Evolutionary conservation across 2,113 vertebrate species (phyloP).

Genomic region (Ondatra zibethicus): DNA sequence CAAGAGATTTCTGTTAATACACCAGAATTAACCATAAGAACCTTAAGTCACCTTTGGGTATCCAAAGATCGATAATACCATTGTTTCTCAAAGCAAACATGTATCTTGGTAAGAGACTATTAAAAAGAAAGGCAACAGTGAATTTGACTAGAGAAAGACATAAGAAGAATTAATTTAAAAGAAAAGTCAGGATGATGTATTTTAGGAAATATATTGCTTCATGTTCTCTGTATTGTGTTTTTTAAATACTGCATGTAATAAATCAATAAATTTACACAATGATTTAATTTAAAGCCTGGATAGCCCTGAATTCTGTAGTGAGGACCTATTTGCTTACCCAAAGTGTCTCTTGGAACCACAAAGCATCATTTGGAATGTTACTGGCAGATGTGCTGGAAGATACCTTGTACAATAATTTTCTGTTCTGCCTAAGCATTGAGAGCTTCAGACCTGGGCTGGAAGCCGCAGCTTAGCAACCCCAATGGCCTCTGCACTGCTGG

Average conservation of each 20-base stretch:
- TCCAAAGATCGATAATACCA: conserved; percentile 50
- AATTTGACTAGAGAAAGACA: conserved; percentile 1
- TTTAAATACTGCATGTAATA: neutral
- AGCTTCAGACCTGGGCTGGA: conserved; percentile 24
- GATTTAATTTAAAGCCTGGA: neutral
- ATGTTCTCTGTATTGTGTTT: neutral
- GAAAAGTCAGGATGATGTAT: neutral
- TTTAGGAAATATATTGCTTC: neutral
- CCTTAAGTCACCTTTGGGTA: conserved; percentile 35
- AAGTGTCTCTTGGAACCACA: conserved; percentile 12
- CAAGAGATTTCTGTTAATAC: conserved; percentile 57
- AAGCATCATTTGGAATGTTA: conserved; percentile 44
- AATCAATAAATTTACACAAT: conserved; percentile 6
- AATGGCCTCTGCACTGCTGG: conserved; percentile 31
- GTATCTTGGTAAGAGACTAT: conserved; percentile 11
- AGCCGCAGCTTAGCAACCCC: neutral
- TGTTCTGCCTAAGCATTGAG: conserved; percentile 23
- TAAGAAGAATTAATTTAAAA: conserved; percentile 15
- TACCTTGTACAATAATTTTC: conserved; percentile 2
- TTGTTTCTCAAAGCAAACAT: conserved; percentile 46
- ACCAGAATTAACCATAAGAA: conserved; percentile 60
- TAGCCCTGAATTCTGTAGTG: neutral
- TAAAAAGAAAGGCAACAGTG: neutral
- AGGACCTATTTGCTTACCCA: neutral
- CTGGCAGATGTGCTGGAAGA: neutral